Conservation (phyloP, 2,888 invertebrate species). For the Bombyx huttoni region DNA sequence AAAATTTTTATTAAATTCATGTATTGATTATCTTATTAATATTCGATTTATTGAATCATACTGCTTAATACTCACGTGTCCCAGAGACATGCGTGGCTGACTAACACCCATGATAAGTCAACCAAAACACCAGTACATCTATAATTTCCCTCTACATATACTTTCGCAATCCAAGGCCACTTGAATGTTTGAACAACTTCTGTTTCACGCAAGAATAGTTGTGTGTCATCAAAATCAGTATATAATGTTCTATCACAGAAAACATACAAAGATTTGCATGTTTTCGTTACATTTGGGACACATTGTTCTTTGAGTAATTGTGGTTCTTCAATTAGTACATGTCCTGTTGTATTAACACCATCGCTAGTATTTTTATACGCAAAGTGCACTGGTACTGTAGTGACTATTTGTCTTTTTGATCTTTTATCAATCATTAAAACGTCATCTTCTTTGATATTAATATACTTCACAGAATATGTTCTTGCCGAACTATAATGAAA, state of each 20-base stretch:
- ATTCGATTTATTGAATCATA: not conserved
- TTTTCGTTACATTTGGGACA: slow-evolving; percentile 55
- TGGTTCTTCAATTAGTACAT: slow-evolving; percentile 40
- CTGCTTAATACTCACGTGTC: slow-evolving; percentile 34
- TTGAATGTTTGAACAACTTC: slow-evolving; percentile 18
- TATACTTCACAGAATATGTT: slow-evolving; percentile 42
- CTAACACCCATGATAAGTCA: slow-evolving; percentile 76
- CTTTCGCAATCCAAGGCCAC: slow-evolving; percentile 83
- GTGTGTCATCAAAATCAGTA: slow-evolving; percentile 34
- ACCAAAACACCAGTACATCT: slow-evolving; percentile 80
- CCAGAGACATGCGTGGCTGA: slow-evolving; percentile 69
- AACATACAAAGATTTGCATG: slow-evolving; percentile 69
- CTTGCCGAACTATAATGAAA: slow-evolving; percentile 43
- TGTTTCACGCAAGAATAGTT: slow-evolving; percentile 21
- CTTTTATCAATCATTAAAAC: slow-evolving; percentile 20
- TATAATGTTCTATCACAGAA: slow-evolving; percentile 62
- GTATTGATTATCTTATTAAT: not conserved
- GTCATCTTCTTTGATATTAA: slow-evolving; percentile 41
- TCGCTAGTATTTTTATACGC: slow-evolving; percentile 26
- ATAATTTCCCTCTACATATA: slow-evolving; percentile 79
- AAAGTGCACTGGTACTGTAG: slow-evolving; percentile 35
- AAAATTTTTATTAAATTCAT: slow-evolving; percentile 14
- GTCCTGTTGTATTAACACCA: slow-evolving; percentile 19
- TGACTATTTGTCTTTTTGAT: slow-evolving; percentile 25
- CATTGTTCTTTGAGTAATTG: slow-evolving; percentile 54